A percentile compares a stretch with the other conserved stretches of the same genome.
Conservation (phyloP, 2,797 vertebrate species). For the Zenarchopterus dispar region DNA sequence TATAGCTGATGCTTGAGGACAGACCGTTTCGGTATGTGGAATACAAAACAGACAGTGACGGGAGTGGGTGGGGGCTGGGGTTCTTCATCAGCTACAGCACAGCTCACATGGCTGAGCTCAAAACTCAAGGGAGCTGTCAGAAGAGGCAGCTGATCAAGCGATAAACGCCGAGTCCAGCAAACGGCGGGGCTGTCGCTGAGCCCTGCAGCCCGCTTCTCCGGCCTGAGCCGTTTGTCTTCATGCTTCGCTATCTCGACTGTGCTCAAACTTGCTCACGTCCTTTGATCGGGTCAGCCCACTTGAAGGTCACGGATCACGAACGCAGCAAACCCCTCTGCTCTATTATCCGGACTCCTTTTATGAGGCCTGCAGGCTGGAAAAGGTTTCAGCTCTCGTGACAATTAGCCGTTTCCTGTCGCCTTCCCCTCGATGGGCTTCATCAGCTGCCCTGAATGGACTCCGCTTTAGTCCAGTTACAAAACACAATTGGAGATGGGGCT, state of each 20-base stretch:
- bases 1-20: slow-evolving; percentile 49
- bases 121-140: slow-evolving; percentile 67
- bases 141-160: slow-evolving; percentile 69
- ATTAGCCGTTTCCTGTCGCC: slow-evolving; percentile 57
- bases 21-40: slow-evolving; percentile 28
- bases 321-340: slow-evolving; percentile 25
- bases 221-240: slow-evolving; percentile 65
- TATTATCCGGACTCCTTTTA: slow-evolving; percentile 47
- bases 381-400: slow-evolving; percentile 47
- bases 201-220: slow-evolving; percentile 22
- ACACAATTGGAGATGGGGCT: slow-evolving; percentile 1
- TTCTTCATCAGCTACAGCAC: slow-evolving; percentile 22
- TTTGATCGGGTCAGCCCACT: slow-evolving; percentile 66
- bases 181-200: slow-evolving; percentile 41
- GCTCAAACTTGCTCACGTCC: slow-evolving; percentile 45
- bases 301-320: slow-evolving; percentile 56
- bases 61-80: background rate
- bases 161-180: slow-evolving; percentile 59
- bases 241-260: slow-evolving; percentile 40
- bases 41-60: slow-evolving; percentile 42
- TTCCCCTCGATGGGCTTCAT: slow-evolving; percentile 43
- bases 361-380: slow-evolving; percentile 14
- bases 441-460: slow-evolving; percentile 42
- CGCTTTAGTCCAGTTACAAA: slow-evolving; percentile 17
- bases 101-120: slow-evolving; percentile 59